phyloP scores from a whole-genome alignment of 2,797 vertebrate genomes.

The Anguilla marmorata region DNA sequence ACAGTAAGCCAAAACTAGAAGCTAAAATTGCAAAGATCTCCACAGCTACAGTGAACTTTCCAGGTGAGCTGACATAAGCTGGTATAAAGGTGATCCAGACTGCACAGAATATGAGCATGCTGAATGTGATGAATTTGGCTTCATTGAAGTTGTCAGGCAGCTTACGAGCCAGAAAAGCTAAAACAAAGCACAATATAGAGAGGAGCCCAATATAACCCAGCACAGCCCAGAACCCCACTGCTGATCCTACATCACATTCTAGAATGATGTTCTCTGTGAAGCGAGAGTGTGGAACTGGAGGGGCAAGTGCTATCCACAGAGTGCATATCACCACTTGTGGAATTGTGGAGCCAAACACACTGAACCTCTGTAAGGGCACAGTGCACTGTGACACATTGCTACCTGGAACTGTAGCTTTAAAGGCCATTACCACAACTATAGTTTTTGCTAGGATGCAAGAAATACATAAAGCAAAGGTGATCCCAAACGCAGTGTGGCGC shows the following conservation, averaged over 20 bases:
- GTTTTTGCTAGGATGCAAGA: conserved; percentile 64
- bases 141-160: conserved; percentile 75
- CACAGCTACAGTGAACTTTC: conserved; percentile 72
- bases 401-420: conserved; percentile 55
- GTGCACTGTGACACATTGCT: conserved; percentile 62
- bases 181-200: conserved; percentile 61
- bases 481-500: conserved; percentile 60
- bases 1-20: conserved; percentile 48
- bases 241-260: conserved; percentile 69
- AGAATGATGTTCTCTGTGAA: conserved; percentile 64
- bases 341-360: conserved; percentile 63
- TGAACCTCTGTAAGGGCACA: conserved; percentile 60
- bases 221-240: conserved; percentile 68
- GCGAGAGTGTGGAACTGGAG: conserved; percentile 60
- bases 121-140: conserved; percentile 73
- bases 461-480: conserved; percentile 62
- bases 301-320: conserved; percentile 63
- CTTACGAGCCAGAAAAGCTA: conserved; percentile 70
- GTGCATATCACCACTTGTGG: conserved; percentile 67
- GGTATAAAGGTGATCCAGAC: conserved; percentile 74
- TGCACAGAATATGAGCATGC: conserved; percentile 72
- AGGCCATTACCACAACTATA: conserved; percentile 60
- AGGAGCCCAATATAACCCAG: conserved; percentile 68
- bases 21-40: conserved; percentile 76
- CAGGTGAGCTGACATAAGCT: conserved; percentile 74